A percentile compares a stretch with the other conserved stretches of the same genome.
Evolutionary conservation across 2,888 invertebrate genomes (phyloP).

Genomic region (Gymnosoma rotundatum): DNA sequence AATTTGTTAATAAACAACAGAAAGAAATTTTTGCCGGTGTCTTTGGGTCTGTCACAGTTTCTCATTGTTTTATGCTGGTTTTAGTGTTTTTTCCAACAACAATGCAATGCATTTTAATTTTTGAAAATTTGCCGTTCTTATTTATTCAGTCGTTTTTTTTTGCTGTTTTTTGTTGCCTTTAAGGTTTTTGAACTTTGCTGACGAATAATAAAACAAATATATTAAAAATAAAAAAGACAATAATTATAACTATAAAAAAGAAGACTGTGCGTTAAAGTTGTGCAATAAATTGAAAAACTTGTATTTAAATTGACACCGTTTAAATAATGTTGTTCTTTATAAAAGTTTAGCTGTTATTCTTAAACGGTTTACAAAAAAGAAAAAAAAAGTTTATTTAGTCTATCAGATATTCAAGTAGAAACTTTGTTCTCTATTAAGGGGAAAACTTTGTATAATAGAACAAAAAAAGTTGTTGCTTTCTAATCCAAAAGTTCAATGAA

Average conservation of each 20-base stretch:
- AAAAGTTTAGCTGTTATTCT: no score
- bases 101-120: conserved; percentile 13
- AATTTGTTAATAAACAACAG: conserved; percentile 32
- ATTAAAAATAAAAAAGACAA: conserved; percentile 28
- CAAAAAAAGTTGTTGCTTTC: no score
- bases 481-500: no score
- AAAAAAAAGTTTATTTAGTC: no score
- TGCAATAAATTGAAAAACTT: conserved; percentile 36
- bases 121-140: conserved; percentile 25
- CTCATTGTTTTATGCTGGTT: conserved; percentile 26
- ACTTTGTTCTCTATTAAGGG: no score
- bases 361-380: no score
- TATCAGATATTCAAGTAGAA: no score
- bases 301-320: neutral
- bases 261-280: conserved; percentile 16
- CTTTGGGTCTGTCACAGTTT: conserved; percentile 30
- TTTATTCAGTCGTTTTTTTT: conserved; percentile 32
- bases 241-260: conserved; percentile 19
- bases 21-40: conserved; percentile 47
- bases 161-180: conserved; percentile 17
- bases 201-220: conserved; percentile 23
- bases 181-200: conserved; percentile 57
- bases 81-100: conserved; percentile 21
- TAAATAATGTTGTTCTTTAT: neutral
- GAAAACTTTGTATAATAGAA: no score